These are phyloP conservation scores for Mesitornis unicolor DNA, from an alignment of 2,113 vertebrate species.

Conservation along the genomic window DNA sequence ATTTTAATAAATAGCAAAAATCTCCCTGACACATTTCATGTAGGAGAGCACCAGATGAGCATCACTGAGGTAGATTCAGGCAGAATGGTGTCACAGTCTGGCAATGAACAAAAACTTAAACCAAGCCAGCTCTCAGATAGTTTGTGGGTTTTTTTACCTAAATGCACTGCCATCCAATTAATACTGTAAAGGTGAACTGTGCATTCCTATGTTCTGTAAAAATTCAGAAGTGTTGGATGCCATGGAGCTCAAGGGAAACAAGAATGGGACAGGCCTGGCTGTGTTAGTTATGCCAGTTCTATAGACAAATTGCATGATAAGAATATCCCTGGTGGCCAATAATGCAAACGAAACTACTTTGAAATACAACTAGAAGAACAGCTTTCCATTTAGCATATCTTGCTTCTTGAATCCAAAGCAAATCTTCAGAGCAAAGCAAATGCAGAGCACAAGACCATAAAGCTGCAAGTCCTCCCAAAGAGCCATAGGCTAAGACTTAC, in stretches of 20 bases:
- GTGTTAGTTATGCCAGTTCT: not conserved
- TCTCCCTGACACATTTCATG: not conserved
- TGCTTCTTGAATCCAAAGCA: not conserved
- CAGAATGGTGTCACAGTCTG: not conserved
- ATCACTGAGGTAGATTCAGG: not conserved
- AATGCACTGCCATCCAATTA: not conserved
- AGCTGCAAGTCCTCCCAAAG: not conserved
- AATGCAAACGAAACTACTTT: not conserved
- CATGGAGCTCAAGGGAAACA: not conserved
- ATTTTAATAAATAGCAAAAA: not conserved
- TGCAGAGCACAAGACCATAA: not conserved
- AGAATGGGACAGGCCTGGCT: not conserved
- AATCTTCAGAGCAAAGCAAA: not conserved
- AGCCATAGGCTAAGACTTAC: not conserved
- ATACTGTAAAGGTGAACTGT: not conserved
- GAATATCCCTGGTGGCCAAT: not conserved
- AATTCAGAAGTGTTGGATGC: not conserved
- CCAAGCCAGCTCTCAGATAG: not conserved
- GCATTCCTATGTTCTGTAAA: not conserved
- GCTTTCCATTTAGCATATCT: not conserved
- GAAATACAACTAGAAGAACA: not conserved
- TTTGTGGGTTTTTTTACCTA: not conserved
- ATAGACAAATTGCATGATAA: not conserved
- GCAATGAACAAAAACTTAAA: not conserved
- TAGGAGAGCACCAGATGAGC: not conserved